Evolutionary conservation across 2,888 invertebrate genomes (phyloP).

Genomic region (Epistrophe grossulariae): DNA sequence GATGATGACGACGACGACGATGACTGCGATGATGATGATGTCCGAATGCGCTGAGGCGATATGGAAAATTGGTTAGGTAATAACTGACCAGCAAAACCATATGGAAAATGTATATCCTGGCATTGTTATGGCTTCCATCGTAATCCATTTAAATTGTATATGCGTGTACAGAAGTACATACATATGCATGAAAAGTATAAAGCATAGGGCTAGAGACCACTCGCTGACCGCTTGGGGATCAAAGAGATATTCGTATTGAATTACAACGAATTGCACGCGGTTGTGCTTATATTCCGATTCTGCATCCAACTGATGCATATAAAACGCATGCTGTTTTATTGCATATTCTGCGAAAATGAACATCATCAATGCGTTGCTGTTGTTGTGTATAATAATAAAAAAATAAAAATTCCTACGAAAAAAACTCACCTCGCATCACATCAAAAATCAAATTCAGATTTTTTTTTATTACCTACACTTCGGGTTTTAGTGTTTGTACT

Average conservation of each 20-base stretch:
- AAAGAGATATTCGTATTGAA: slow-evolving; percentile 61
- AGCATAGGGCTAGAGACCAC: slow-evolving; percentile 10
- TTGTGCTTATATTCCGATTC: slow-evolving; percentile 4
- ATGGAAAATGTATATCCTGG: slow-evolving; percentile 74
- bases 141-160: slow-evolving; percentile 53
- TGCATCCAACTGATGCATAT: slow-evolving; percentile 8
- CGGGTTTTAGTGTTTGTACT: slow-evolving; percentile 20
- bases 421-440: slow-evolving; percentile 34
- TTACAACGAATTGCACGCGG: slow-evolving; percentile 70
- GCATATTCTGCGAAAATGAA: slow-evolving; percentile 54
- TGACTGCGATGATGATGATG: slow-evolving; percentile 70
- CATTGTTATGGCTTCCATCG: slow-evolving; percentile 71
- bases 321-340: slow-evolving; percentile 75
- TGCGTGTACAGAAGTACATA: slow-evolving; percentile 12
- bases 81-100: slow-evolving; percentile 73
- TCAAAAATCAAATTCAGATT: slow-evolving; percentile 70
- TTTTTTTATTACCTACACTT: slow-evolving; percentile 58
- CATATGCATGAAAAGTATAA: not conserved
- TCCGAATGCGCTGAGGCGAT: slow-evolving; percentile 76
- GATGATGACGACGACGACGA: slow-evolving; percentile 50
- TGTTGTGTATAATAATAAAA: not conserved
- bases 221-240: slow-evolving; percentile 52
- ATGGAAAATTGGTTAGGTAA: slow-evolving; percentile 76
- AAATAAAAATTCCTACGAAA: slow-evolving; percentile 26
- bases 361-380: slow-evolving; percentile 35